These are phyloP conservation scores for Drosophila varians DNA, from an alignment of 1,140 invertebrate genomes.

Conservation along the genomic window DNA sequence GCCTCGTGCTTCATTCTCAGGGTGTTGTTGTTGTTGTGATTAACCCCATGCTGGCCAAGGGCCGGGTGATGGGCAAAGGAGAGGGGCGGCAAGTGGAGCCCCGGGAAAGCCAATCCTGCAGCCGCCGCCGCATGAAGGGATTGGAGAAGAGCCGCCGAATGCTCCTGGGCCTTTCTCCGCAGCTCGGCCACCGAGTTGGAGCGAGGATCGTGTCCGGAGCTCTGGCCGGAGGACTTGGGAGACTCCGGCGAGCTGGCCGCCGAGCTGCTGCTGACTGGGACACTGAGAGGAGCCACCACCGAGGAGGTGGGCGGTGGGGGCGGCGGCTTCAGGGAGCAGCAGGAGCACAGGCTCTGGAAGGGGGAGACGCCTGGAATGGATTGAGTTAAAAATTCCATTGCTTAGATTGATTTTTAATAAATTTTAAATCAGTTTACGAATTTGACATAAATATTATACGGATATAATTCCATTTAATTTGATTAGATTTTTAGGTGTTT, in stretches of 20 bases:
- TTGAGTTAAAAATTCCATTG: not conserved
- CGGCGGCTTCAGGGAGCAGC: constrained; percentile 88
- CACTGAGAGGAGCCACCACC: constrained; percentile 72
- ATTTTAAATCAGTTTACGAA: not conserved
- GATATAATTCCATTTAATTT: constrained; percentile 23
- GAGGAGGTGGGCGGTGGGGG: constrained; percentile 74
- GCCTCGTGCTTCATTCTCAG: constrained; percentile 75
- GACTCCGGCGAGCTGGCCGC: constrained; percentile 78
- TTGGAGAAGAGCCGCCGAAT: constrained; percentile 92
- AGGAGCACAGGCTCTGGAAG: constrained; percentile 90
- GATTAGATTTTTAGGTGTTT: constrained; percentile 44
- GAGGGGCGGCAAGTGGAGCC: constrained; percentile 85
- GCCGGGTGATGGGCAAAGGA: constrained; percentile 73
- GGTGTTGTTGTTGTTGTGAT: constrained; percentile 62
- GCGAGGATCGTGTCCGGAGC: constrained; percentile 85
- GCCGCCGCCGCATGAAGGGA: constrained; percentile 87
- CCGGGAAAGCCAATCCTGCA: constrained; percentile 83
- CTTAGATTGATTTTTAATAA: not conserved
- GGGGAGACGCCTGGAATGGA: constrained; percentile 84
- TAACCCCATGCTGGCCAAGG: constrained; percentile 38
- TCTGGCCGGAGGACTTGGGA: constrained; percentile 69
- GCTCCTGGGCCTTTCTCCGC: constrained; percentile 94
- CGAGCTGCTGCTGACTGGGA: constrained; percentile 69
- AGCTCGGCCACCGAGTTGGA: constrained; percentile 94
- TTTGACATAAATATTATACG: not conserved